Evolutionary conservation across 2,888 invertebrate genomes (phyloP).

Genomic region (Listrodromus nycthemerus): DNA sequence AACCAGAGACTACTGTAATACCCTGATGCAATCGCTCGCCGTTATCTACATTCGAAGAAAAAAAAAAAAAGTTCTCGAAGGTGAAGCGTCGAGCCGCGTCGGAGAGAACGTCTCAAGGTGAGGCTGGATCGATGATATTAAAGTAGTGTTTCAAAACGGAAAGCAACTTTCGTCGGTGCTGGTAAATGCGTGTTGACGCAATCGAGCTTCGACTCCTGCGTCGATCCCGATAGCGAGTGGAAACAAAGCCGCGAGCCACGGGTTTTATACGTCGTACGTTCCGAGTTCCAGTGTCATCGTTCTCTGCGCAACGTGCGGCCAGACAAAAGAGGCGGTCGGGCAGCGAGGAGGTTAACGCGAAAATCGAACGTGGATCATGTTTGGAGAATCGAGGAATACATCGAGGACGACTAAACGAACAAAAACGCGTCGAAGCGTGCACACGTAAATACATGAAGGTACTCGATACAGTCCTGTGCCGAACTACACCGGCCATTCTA

Average conservation of each 20-base stretch:
- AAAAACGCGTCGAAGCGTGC: constrained; percentile 41
- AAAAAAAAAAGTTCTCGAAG: neutral
- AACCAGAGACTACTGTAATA: neutral
- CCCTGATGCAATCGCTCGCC: no score
- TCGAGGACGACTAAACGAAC: constrained; percentile 24
- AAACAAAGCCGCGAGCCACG: constrained; percentile 19
- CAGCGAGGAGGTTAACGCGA: neutral
- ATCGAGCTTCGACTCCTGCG: neutral
- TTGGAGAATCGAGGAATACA: constrained; percentile 19
- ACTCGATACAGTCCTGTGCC: neutral
- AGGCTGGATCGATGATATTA: constrained; percentile 34
- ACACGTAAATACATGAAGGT: constrained; percentile 19
- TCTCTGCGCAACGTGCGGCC: constrained; percentile 20
- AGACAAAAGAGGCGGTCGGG: neutral
- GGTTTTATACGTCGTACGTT: constrained; percentile 17
- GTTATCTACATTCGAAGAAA: neutral
- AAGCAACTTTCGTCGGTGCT: neutral
- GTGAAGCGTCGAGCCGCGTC: neutral
- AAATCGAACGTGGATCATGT: constrained; percentile 45
- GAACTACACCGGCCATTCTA: neutral
- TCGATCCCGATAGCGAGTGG: constrained; percentile 21
- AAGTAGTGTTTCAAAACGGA: neutral
- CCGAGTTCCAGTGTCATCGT: constrained; percentile 60
- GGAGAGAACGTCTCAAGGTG: constrained; percentile 8
- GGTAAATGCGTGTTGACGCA: neutral